Evolutionary conservation across 2,888 invertebrate species (phyloP), one percentile per base, ranked within the genome.

Genomic region (Callinectes sapidus): DNA sequence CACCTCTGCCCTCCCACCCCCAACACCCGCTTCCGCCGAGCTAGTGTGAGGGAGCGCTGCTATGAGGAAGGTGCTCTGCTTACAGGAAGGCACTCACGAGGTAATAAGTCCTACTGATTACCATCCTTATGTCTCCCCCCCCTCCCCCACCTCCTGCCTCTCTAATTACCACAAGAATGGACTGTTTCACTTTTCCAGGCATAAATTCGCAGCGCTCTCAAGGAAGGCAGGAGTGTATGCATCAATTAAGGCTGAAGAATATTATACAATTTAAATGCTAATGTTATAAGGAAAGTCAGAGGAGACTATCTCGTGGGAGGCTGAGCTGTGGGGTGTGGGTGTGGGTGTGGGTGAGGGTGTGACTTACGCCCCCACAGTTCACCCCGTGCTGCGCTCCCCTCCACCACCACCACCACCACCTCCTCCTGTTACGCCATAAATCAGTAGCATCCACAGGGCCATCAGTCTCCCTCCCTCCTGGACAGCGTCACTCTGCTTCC

Each of bases 231-330:
- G n/a, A 61, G 81, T 81, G 13, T 81, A 81, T 81, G 32, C 81
- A 32, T 81, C 35, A 81, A 81, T 81, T 81, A 81, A 81, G 32
- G 2, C 81, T 81, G 14, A 81, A 32, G 16, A 81, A 81, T 81
- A 81, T 81, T 13, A 81, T 35, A 81, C 81, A 81, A 81, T 81
- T 81, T 81, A 81, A 81, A 81, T 81, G 81, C 81, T 81, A 81
- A 81, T 81, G 35, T 32, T 14, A 71, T 81, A 32, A 81, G 14
- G 35, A 10, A 81, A 81, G 32, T 32, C 32, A 81, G 2, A 35
- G 35, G 35, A 13, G 35, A 81, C 14, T 32, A 14, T 32, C 23
- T n/a, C 71, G 23, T 71, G 28, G 71, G 71, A 71, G 71, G 71
- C 28, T 28, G 61, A 1, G 61, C 18, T 61, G 61, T 23, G 61